Evolutionary conservation across 2,113 vertebrate species (phyloP), one percentile per base, ranked within the genome.

Genomic region (Rynchops niger): DNA sequence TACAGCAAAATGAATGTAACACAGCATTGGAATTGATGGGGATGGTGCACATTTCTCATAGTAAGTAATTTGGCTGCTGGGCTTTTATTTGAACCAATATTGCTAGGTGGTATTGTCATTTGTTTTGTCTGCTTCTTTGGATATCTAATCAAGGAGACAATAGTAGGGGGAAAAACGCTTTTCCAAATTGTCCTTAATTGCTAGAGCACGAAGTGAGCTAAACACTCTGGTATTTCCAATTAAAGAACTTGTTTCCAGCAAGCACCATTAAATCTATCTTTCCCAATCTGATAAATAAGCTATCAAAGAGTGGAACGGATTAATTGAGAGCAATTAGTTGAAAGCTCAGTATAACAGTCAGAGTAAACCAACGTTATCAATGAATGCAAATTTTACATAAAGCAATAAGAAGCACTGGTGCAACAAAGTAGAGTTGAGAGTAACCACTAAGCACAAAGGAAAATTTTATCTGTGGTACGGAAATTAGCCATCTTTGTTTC

Each of bases 111-210:
- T 98, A 98, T 99, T 98, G 98, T 99, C 98, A 98, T 99, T 99
- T 99, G 98, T 98, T 97, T 98, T 97, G 93, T 97, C 97, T 98
- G 97, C 98, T 98, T 97, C 97, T 98, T 98, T 97, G 98, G 98
- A 98, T 99, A 99, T 98, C 99, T 99, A 99, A 98, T 99, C 99
- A 99, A 97, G 96, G 91, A 98, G 98, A 98, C 98, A 98, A 99
- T 98, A 98, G 98, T 98, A 98, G 93, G 56, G 95, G 96, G 95
- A 97, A 98, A 97, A 98, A 98, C 97, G 87, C 96, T 98, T 98
- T 97, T 97, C 97, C 97, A 98, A 99, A 99, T 99, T 99, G 98
- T 98, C 98, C 98, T 99, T 99, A 99, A 99, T 99, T 99, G 99
- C 98, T 97, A 52, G 97, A 98, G 96, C 97, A 98, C 95, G 55